Conservation (phyloP, 2,888 invertebrate genomes). For the Thymelicus lineola region DNA sequence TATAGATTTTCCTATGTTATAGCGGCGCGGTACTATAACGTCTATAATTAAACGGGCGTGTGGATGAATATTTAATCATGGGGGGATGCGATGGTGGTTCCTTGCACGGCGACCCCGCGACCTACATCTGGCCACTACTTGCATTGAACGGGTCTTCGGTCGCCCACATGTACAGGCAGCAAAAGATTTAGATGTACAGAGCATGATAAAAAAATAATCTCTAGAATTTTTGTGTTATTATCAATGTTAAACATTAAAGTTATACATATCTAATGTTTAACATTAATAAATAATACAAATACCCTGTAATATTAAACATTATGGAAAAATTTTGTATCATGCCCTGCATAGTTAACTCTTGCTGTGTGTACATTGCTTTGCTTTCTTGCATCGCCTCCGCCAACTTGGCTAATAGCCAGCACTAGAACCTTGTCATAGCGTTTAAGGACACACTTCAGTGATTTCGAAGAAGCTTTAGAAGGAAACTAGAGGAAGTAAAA, state of each 20-base stretch:
- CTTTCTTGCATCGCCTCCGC: background rate
- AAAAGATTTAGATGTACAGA: too few species aligned
- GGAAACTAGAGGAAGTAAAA: background rate
- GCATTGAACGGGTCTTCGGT: background rate
- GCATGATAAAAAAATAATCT: too few species aligned
- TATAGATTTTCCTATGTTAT: conserved; percentile 38
- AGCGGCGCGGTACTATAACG: conserved; percentile 43
- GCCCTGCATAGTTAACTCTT: too few species aligned
- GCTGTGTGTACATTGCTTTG: background rate
- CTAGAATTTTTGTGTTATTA: too few species aligned
- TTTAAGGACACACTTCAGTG: conserved; percentile 8
- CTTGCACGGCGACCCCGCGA: conserved; percentile 64
- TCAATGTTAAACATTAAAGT: too few species aligned
- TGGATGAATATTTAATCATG: conserved; percentile 64
- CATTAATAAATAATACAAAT: too few species aligned
- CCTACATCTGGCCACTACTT: conserved; percentile 56
- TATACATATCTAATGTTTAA: too few species aligned
- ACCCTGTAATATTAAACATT: too few species aligned
- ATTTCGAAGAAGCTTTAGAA: background rate
- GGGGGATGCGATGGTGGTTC: conserved; percentile 60
- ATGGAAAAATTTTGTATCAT: too few species aligned
- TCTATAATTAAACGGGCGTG: conserved; percentile 66
- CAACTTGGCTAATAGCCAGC: background rate
- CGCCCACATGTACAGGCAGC: background rate
- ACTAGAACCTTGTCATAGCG: background rate